Evolutionary conservation across 2,797 vertebrate species (phyloP).

Genomic region (Taeniopygia guttata): DNA sequence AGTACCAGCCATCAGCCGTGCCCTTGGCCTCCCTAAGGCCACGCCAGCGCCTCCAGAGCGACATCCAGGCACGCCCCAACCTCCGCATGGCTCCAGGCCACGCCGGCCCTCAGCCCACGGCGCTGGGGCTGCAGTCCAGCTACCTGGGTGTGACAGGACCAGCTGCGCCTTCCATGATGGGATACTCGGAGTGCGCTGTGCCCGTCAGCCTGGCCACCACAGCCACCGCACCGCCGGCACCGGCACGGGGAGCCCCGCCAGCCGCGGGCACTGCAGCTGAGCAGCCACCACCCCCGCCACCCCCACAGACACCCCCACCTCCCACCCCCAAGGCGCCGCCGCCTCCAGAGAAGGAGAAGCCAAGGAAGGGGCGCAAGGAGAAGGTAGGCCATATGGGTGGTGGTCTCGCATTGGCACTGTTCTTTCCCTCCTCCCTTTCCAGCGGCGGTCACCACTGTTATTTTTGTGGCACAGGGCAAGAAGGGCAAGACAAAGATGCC

Average conservation of each 20-base stretch:
- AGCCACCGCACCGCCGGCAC: conserved; percentile 73
- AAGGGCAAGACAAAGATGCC: conserved; percentile 98
- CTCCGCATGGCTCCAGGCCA: neutral
- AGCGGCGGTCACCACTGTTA: rapidly evolving
- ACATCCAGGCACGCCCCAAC: neutral
- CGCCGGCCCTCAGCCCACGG: conserved; percentile 54
- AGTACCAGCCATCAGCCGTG: neutral
- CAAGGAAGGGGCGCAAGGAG: conserved; percentile 88
- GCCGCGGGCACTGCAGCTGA: neutral
- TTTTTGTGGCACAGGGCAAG: conserved; percentile 76
- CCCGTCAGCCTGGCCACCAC: conserved; percentile 58
- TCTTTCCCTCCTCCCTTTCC: neutral
- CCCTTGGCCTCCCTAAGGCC: neutral
- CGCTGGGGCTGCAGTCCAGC: conserved; percentile 60
- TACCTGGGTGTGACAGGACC: conserved; percentile 83
- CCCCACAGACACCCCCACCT: conserved; percentile 58
- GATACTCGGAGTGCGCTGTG: conserved; percentile 76
- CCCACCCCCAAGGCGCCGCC: conserved; percentile 72
- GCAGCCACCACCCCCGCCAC: conserved; percentile 5
- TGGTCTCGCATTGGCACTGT: rapidly evolving
- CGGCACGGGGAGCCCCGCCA: conserved; percentile 69
- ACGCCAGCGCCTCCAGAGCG: neutral
- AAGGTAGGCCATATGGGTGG: conserved; percentile 73
- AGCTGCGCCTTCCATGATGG: conserved; percentile 73
- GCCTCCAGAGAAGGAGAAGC: conserved; percentile 78